phyloP scores from a whole-genome alignment of 1,140 invertebrate species.

The Apocrypta bakeri region DNA sequence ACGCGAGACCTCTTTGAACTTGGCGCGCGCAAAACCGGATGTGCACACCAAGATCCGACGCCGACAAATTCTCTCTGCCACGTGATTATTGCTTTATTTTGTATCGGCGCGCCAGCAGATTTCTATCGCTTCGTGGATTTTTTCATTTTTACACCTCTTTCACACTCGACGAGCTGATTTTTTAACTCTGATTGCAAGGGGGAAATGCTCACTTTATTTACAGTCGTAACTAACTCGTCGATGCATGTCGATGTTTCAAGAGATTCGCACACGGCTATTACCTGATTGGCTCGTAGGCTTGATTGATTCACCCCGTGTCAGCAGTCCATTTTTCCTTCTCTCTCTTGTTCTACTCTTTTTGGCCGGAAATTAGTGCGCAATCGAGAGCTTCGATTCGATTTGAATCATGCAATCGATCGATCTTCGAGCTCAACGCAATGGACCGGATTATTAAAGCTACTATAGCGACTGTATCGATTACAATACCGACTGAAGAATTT shows the following conservation, averaged over 20 bases:
- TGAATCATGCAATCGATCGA: slow-evolving; percentile 6
- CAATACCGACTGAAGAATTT: too few relatives aligned
- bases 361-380: not conserved
- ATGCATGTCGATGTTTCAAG: not conserved
- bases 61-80: not conserved
- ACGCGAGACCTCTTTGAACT: not conserved
- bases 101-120: not conserved
- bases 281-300: not conserved
- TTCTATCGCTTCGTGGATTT: not conserved
- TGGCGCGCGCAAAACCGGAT: not conserved
- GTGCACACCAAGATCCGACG: not conserved
- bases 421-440: not conserved
- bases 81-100: not conserved
- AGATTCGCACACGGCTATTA: not conserved
- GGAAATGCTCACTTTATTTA: not conserved
- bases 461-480: too few relatives aligned
- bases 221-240: not conserved
- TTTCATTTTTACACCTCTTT: not conserved
- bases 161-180: not conserved
- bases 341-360: not conserved
- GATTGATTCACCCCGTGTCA: not conserved
- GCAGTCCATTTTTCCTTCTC: not conserved
- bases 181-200: not conserved
- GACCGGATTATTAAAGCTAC: not conserved
- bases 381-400: not conserved